Base-by-base conservation (phyloP, 2,113 vertebrate species). In the Lampris incognitus region DNA sequence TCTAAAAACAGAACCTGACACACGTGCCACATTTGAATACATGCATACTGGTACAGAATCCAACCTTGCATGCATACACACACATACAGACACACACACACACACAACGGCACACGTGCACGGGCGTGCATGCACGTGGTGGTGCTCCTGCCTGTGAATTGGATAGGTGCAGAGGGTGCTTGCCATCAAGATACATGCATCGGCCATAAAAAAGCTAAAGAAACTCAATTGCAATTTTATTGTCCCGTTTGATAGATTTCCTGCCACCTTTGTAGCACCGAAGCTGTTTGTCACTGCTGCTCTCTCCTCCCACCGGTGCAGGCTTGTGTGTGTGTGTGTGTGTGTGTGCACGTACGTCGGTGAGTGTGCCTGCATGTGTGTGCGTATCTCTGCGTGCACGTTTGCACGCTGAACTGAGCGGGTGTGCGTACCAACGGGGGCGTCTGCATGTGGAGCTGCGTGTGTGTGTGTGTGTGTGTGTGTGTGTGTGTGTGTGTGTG, bases 221-320 rank as follows among this genome's bases (percentile, higher is more conserved):
- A 99, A 98, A 99, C 97, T 98, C 97, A 98, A 99, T 99, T 98
- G 97, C 97, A 97, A 96, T 99, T 98, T 99, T 99, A 99, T 99
- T 98, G 97, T 99, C 95, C 95, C 85, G 94, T 96, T 96, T 99
- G 98, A 99, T 99, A 98, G 97, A 99, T 99, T 97, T 97, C 95
- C 97, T 99, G 98, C 96, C 98, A 98, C 96, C 94, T 97, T 95
- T 95, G 95, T 95, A 96, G 96, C 95, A 95, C 94, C 90, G 88
- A 95, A 95, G 97, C 95, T 96, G 98, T 99, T 99, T 98, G 96
- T 99, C 97, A 99, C 95, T 97, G 96, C 95, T 95, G 93, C 92
- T 93, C 93, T 95, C 93, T 95, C 92, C 92, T 96, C 93, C 94
- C 96, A 89, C 94, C 94, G 96, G 95, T 95, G 93, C 92, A 93